phyloP scores from a whole-genome alignment of 2,113 vertebrate genomes.

The Anguilla japonica region DNA sequence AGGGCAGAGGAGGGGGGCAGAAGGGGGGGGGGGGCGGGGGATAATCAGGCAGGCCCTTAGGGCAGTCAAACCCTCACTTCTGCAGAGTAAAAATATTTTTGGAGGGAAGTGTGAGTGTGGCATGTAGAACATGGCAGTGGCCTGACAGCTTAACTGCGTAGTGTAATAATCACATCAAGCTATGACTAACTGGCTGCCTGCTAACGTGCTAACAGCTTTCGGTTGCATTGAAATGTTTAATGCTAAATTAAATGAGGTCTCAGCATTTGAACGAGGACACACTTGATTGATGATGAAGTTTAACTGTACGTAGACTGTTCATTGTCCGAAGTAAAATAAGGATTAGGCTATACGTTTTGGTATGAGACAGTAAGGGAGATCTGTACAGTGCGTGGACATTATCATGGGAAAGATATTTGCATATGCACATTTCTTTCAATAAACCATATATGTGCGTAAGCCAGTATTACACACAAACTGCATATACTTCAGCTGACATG shows the following conservation, averaged over 20 bases:
- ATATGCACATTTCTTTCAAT: not conserved
- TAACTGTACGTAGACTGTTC: not conserved
- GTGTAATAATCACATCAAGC: not conserved
- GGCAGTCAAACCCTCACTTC: not conserved
- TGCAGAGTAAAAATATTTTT: slow-evolving; percentile 1
- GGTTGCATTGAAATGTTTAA: not conserved
- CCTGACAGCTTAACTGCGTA: not conserved
- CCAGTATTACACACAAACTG: too few species aligned
- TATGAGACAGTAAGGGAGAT: not conserved
- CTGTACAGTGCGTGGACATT: not conserved
- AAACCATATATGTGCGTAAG: not conserved
- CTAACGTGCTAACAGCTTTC: not conserved
- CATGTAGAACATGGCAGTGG: not conserved
- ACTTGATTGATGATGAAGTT: not conserved
- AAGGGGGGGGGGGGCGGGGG: not conserved
- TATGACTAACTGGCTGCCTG: slow-evolving; percentile 1
- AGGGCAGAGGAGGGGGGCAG: not conserved
- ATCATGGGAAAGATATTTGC: not conserved
- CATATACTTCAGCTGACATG: not conserved
- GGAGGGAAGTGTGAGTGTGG: not conserved
- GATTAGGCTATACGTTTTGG: not conserved
- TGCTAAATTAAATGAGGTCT: not conserved
- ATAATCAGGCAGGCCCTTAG: not conserved
- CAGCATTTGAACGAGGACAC: not conserved
- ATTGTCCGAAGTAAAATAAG: not conserved